phyloP scores from a whole-genome alignment of 2,888 invertebrate species.

The Eumerus sabulonum region DNA sequence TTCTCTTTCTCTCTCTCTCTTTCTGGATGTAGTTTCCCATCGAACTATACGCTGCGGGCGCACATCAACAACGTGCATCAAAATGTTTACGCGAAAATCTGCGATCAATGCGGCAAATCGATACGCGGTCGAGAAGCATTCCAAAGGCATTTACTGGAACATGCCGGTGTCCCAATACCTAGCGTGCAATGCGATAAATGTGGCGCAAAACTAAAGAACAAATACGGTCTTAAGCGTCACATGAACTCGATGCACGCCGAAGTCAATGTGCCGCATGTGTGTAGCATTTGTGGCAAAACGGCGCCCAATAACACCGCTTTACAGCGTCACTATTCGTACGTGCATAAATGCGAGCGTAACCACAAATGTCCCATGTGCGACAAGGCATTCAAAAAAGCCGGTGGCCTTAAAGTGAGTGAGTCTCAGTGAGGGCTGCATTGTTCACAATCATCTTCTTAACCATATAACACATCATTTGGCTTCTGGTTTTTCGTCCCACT shows the following conservation, averaged over 20 bases:
- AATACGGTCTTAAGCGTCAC: slow-evolving; percentile 75
- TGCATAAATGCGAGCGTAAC: slow-evolving; percentile 73
- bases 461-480: background rate
- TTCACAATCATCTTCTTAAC: background rate
- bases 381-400: slow-evolving; percentile 76
- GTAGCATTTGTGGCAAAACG: slow-evolving; percentile 73
- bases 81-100: slow-evolving; percentile 75
- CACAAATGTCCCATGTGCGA: slow-evolving; percentile 76
- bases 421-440: background rate
- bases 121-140: slow-evolving; percentile 74
- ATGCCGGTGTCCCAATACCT: slow-evolving; percentile 72
- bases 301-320: slow-evolving; percentile 74
- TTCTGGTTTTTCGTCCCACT: background rate
- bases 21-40: slow-evolving; percentile 72
- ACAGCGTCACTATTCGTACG: slow-evolving; percentile 75
- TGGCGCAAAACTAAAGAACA: slow-evolving; percentile 73
- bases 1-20: slow-evolving; percentile 4
- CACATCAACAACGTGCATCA: slow-evolving; percentile 75
- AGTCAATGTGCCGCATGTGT: slow-evolving; percentile 74
- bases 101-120: slow-evolving; percentile 76
- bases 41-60: slow-evolving; percentile 73
- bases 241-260: slow-evolving; percentile 75
- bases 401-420: slow-evolving; percentile 72
- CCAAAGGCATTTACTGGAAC: slow-evolving; percentile 75
- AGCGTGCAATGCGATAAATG: slow-evolving; percentile 75